Percentiles rank a stretch among this genome's conserved stretches.
Conservation (phyloP, 2,797 vertebrate species). For the Rhadinocentrus ornatus region DNA sequence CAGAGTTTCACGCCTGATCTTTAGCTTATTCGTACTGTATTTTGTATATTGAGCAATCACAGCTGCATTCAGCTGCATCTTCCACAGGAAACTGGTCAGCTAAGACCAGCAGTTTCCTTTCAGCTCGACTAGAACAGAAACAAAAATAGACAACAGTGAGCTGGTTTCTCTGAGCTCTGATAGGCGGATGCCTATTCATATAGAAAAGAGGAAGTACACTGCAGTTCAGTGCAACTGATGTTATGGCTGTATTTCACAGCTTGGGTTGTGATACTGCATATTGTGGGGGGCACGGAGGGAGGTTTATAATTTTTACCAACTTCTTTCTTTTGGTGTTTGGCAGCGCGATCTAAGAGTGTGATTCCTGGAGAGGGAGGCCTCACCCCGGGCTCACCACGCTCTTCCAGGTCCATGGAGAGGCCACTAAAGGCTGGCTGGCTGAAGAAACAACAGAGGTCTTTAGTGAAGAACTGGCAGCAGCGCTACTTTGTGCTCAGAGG, state of each 20-base stretch:
- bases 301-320: conserved; percentile 16
- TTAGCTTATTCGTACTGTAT: background rate
- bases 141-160: conserved; percentile 43
- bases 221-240: conserved; percentile 19
- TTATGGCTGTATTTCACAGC: conserved; percentile 31
- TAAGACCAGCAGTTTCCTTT: conserved; percentile 63
- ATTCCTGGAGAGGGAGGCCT: conserved; percentile 83
- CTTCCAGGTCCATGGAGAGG: conserved; percentile 83
- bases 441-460: conserved; percentile 93
- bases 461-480: conserved; percentile 97
- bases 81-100: conserved; percentile 68
- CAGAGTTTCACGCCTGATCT: conserved; percentile 13
- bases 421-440: conserved; percentile 94
- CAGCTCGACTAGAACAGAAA: conserved; percentile 15
- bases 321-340: conserved; percentile 46
- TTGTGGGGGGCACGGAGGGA: background rate
- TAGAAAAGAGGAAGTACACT: conserved; percentile 64
- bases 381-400: conserved; percentile 41
- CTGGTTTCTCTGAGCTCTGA: conserved; percentile 26
- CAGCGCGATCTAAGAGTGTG: conserved; percentile 91
- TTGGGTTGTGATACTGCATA: conserved; percentile 13
- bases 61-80: conserved; percentile 17
- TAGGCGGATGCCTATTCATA: conserved; percentile 49
- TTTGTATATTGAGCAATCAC: conserved; percentile 41
- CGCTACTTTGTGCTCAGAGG: conserved; percentile 92